A percentile compares a stretch with the other conserved stretches of the same genome.
Evolutionary conservation across 1,140 invertebrate genomes (phyloP).

Genomic region (Pogonognathellus flavescens): DNA sequence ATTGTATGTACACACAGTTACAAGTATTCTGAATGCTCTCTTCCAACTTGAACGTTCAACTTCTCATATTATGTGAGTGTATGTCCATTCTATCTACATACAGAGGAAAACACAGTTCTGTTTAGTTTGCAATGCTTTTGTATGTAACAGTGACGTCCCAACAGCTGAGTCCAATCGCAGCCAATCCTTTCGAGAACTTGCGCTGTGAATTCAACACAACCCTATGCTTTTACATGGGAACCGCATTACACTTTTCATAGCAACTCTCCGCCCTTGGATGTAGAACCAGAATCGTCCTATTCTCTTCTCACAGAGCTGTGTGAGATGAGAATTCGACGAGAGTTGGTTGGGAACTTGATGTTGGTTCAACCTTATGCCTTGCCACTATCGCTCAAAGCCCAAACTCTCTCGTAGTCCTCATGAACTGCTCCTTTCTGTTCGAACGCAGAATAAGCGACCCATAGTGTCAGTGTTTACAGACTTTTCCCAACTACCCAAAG

Average conservation of each 20-base stretch:
- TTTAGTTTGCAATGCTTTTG: constrained; percentile 13
- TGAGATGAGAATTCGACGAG: too few relatives aligned
- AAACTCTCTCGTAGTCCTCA: too few relatives aligned
- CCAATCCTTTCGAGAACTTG: constrained; percentile 53
- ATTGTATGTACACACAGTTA: not conserved
- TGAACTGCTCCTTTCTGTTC: constrained; percentile 11
- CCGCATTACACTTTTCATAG: constrained; percentile 31
- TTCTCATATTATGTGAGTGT: constrained; percentile 10
- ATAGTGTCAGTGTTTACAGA: constrained; percentile 55
- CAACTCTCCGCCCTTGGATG: constrained; percentile 46
- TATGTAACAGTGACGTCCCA: constrained; percentile 54
- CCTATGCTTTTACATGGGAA: constrained; percentile 32
- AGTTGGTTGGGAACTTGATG: not conserved
- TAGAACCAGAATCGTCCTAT: constrained; percentile 26
- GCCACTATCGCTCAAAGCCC: too few relatives aligned
- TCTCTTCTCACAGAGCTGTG: not conserved
- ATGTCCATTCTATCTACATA: constrained; percentile 16
- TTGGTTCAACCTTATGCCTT: not conserved
- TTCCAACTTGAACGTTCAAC: constrained; percentile 10
- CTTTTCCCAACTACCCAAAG: constrained; percentile 50
- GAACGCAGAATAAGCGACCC: constrained; percentile 56
- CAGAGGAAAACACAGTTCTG: not conserved
- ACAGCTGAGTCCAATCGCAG: constrained; percentile 62
- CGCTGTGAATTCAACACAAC: constrained; percentile 45
- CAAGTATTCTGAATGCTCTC: not conserved